Evolutionary conservation across 2,888 invertebrate species (phyloP).

Genomic region (Drosophila anomalipes): DNA sequence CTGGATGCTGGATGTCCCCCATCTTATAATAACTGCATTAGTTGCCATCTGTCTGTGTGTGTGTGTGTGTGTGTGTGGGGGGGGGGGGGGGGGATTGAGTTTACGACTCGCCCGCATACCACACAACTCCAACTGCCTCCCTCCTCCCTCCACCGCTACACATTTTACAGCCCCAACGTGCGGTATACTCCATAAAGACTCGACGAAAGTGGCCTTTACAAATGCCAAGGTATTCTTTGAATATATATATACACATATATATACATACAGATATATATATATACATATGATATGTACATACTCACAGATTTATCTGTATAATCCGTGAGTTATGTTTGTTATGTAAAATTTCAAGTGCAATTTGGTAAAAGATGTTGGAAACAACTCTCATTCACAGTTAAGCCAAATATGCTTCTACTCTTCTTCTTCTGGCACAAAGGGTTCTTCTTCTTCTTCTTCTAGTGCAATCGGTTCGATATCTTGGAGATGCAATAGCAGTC

Average conservation of each 20-base stretch:
- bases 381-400: neutral
- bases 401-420: neutral
- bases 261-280: neutral
- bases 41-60: slow-evolving; percentile 24
- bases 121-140: neutral
- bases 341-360: neutral
- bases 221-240: neutral
- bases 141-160: neutral
- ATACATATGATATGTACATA: neutral
- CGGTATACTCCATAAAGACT: neutral
- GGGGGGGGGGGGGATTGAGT: neutral
- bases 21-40: slow-evolving; percentile 56
- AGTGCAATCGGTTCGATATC: neutral
- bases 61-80: too few relatives aligned
- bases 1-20: neutral
- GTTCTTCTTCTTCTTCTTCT: neutral
- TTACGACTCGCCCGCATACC: slow-evolving; percentile 26
- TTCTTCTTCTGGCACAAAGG: neutral
- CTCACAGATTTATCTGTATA: neutral
- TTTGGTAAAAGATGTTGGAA: neutral
- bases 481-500: neutral
- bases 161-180: slow-evolving; percentile 1
- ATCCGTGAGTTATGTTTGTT: neutral
- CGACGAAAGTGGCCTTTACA: slow-evolving; percentile 11
- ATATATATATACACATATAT: neutral